Conservation (phyloP, 2,113 vertebrate genomes). For the Leuciscus idus region DNA sequence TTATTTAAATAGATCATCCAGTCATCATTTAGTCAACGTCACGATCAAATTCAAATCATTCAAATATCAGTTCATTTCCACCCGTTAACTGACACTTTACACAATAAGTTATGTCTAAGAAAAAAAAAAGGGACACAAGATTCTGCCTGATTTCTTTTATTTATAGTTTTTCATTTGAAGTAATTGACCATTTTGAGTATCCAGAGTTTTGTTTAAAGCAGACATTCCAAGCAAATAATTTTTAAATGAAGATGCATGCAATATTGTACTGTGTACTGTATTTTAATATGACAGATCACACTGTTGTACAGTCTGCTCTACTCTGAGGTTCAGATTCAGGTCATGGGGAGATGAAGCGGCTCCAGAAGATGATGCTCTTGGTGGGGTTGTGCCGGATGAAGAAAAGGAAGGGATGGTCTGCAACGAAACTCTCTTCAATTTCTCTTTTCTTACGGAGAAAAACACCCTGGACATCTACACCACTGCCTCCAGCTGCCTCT, state of each 20-base stretch:
- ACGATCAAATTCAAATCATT: background rate
- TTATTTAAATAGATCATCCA: background rate
- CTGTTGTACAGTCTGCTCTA: background rate
- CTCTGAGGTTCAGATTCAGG: background rate
- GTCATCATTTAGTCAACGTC: background rate
- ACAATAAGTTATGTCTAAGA: background rate
- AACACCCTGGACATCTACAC: background rate
- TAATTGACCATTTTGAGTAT: background rate
- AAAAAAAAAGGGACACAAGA: background rate
- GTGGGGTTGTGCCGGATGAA: background rate
- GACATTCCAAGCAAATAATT: background rate
- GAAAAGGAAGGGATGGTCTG: background rate
- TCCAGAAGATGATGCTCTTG: constrained; percentile 1
- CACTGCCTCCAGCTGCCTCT: background rate
- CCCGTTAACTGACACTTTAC: background rate
- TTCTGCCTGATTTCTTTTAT: background rate
- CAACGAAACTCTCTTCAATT: background rate
- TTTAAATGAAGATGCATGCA: background rate
- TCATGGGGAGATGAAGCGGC: background rate
- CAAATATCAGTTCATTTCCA: background rate
- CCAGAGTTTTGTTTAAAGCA: background rate
- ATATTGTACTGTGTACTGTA: background rate
- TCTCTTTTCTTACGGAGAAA: rapidly evolving
- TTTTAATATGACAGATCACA: background rate
- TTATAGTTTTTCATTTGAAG: background rate